phyloP scores from a whole-genome alignment of 2,113 vertebrate genomes.

The Nycticebus coucang region DNA sequence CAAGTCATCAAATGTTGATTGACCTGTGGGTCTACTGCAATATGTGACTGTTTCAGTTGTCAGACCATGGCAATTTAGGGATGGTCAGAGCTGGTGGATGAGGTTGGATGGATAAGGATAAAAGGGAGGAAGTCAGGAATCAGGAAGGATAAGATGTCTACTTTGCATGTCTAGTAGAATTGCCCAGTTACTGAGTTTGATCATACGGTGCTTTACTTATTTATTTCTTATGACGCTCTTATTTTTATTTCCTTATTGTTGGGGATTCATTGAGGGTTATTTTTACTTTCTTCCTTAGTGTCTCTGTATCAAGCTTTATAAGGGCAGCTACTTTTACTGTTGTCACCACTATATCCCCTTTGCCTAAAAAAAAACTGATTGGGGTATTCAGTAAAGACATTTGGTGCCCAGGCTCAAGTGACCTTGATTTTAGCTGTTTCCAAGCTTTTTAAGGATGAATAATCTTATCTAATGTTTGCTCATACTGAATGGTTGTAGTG shows the following conservation, averaged over 20 bases:
- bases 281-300: not conserved
- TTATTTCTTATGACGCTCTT: not conserved
- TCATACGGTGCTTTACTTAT: not conserved
- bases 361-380: conserved; percentile 33
- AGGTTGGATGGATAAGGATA: not conserved
- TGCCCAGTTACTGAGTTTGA: not conserved
- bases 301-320: not conserved
- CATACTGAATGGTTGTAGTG: not conserved
- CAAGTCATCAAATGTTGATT: not conserved
- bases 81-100: not conserved
- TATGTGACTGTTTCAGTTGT: not conserved
- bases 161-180: not conserved
- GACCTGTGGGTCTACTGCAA: not conserved
- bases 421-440: conserved; percentile 25
- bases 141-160: not conserved
- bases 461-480: conserved; percentile 43
- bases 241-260: no score
- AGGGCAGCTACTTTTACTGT: not conserved
- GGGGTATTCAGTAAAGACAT: not conserved
- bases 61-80: not conserved
- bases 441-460: not conserved
- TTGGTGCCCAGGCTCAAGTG: not conserved
- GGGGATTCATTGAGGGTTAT: not conserved
- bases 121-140: conserved; percentile 4
- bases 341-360: not conserved